Evolutionary conservation across 2,113 vertebrate genomes (phyloP), one percentile per base, ranked within the genome.

Genomic region (Pelodiscus sinensis): DNA sequence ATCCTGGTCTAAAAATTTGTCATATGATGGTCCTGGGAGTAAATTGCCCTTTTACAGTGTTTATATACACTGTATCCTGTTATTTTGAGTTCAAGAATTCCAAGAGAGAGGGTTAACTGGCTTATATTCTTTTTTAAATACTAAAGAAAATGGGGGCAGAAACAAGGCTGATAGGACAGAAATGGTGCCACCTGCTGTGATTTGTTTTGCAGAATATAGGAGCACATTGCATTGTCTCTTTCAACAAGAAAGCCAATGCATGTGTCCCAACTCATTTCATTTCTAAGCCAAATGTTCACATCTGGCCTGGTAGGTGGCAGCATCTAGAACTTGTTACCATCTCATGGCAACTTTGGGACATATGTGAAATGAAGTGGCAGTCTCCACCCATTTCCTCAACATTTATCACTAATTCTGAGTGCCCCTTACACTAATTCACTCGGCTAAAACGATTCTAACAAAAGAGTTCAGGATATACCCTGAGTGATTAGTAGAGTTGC

Each of bases 321-420:
- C 56, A 44, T 79, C 87, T 81, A 71, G 57, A 75, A 2, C 2
- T 22, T 25, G 71, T 77, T 79, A 31, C 54, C 12, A 19, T 77
- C 51, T 85, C 0, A 0, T 6, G 62, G 84, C 78, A 81, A 56
- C 62, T 13, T 38, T n/a, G 21, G 13, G 29, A 31, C 5, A 24
- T 2, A 21, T 16, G 2, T 4, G 56, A 80, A 84, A 51, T 5
- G 2, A 94, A 56, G n/a, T 65, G 68, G 81, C 92, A 94, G 80
- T 24, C 55, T 88, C 16, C 15, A 6, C 38, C 88, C 73, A 56
- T 56, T 85, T 90, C 82, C 1, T 75, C 0, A 88, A 2, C 54
- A 82, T 56, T 50, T 25, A 31, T 73, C 83, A 90, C 55, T 7
- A 0, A 85, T 44, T 44, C 44, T 44, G 44, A 44, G 44, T 44